Base-by-base conservation (phyloP, 2,888 invertebrate genomes). In the Eudasyphora cyanicolor region DNA sequence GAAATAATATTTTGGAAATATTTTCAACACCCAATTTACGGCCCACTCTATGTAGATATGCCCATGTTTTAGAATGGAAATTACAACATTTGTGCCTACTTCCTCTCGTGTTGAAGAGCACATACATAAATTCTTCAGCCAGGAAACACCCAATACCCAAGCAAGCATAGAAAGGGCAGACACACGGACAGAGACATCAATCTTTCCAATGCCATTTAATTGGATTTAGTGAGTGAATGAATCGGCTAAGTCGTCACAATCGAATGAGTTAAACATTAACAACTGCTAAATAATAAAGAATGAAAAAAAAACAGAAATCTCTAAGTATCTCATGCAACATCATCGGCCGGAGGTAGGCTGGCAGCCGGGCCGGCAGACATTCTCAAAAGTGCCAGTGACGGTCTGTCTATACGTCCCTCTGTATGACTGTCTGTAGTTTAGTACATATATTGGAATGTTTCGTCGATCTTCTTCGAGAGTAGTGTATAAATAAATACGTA, bases 201-300 rank as follows among this genome's bases (percentile, higher is more conserved):
- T 70, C 69, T 69, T 42, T 64, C 21, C 57, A 62, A 74, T 60
- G 77, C 49, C 77, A 77, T 69, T 81, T 64, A 24, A 45, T n/a
- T 54, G 4, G 64, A 62, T 67, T 42, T 75, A 60, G 49, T 75
- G 79, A 60, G 49, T 75, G 79, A 79, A 69, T 74, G 35, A 79
- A 79, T 67, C 54, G n/a, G 35, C 60, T 21, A n/a, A 32, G 51
- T 17, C 62, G 14, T 51, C 54, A 51, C 8, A 73, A 54, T 12
- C 27, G 51, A 71, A 80, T 80, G 60, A 80, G 70, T 71, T 80
- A 76, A 80, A 71, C 75, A 64, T 64, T 76, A 76, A 76, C 80
- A 80, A 80, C 76, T 80, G 80, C 38, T 76, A 76, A 3, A n/a
- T n/a, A n/a, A n/a, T n/a, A n/a, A n/a, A n/a, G n/a, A n/a, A n/a